Base-by-base conservation (phyloP, 2,797 vertebrate genomes). In the Apogon hyalosoma region DNA sequence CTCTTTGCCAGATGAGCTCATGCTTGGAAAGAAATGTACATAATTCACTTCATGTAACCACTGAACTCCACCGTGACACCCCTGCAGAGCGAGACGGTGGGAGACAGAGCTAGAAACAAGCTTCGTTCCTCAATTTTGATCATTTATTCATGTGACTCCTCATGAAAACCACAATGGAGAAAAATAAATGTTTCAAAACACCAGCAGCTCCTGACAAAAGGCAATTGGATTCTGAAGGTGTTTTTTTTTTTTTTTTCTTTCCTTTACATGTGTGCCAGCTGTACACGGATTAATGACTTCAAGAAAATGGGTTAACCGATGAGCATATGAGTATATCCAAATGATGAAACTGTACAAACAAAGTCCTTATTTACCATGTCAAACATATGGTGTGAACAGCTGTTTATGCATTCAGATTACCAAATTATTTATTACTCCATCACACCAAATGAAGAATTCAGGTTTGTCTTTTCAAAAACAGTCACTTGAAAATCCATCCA, bases 11-110 rank as follows among this genome's bases (percentile, higher is more conserved):
- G 50, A 73, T 60, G 74, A 77, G 57, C 52, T 74, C 63, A 60
- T 43, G 69, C 59, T 75, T 18, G 49, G 57, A 68, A 51, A 58
- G 78, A 79, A 31, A 66, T 9, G 28, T 77, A 11, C 77, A 81
- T 82, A 67, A 84, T 85, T 86, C 57, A 73, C 63, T 49, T 49
- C 45, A 4, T 76, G 70, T 71, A 71, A 68, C 54, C 60, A 18
- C 55, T 21, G 50, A 74, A 53, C 56, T 63, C 70, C 64, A 19
- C 7, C 49, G 0, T 10, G 55, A 39, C 9, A 0, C 52, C 77
- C 64, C 68, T n/a, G 49, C 1, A 2, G 46, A 36, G 43, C 38
- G 6, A 33, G 39, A 19, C 6, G 14, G 33, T 14, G 57, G n/a
- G 28, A 19, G 59, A 19, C 24, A 13, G 15, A 41, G 62, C n/a